Evolutionary conservation across 2,797 vertebrate genomes (phyloP), one percentile per base, ranked within the genome.

Genomic region (Gallinago stenura): DNA sequence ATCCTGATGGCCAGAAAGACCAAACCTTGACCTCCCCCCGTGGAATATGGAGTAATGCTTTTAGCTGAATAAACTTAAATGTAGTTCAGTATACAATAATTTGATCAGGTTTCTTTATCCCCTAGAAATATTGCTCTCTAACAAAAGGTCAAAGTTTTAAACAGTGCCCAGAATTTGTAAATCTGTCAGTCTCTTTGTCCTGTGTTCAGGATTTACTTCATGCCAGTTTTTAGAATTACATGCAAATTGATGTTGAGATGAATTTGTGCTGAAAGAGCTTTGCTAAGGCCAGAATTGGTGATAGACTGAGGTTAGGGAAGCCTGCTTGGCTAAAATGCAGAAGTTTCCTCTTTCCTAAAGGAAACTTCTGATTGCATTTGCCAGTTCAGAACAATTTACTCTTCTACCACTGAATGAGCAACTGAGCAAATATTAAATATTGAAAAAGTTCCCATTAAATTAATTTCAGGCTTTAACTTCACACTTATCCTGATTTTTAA

Each of bases 371-470:
- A 35, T 18, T 79, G 5, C 28, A 26, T 81, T 70, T 81, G 6
- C 26, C 35, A 48, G 4, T 70, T 90, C 21, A 64, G 12, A 68
- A 48, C 4, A 73, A 54, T 58, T 83, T 65, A 65, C 12, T 41
- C 15, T 76, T 70, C 60, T 69, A 31, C 37, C 16, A 70, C 10
- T 58, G 16, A 69, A 56, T 9, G 46, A 20, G 16, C 21, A 31
- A 71, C 39, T 35, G 12, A 83, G 4, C 13, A 43, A 51, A 68
- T 61, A 81, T 24, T 31, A 77, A 45, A 53, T 87, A 35, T 13
- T 62, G 56, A 10, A 84, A 75, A 87, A 56, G 18, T 71, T 89
- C 11, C 75, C 53, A 78, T 21, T 62, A 81, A 86, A 90, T 51
- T 0, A 83, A 60, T 75, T 75, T 90, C n/a, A 81, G 24, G 19